Evolutionary conservation across 2,888 invertebrate species (phyloP), one percentile per base, ranked within the genome.

Genomic region (Drosophila phalerata): DNA sequence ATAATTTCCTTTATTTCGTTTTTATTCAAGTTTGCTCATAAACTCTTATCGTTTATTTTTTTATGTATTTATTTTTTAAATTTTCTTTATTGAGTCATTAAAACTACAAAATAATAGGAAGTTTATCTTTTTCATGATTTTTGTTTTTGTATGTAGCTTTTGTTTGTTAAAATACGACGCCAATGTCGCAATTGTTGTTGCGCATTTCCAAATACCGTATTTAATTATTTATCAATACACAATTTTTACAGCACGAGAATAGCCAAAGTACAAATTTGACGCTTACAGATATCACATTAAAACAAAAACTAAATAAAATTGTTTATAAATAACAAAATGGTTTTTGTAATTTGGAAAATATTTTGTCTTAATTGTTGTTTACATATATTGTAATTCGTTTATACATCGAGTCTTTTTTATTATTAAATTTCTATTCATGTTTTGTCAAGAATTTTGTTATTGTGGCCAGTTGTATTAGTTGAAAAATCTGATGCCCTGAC

Each of bases 71-170:
- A 64, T 70, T 49, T 67, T 66, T 38, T 63, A 65, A 25, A 43
- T 42, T 56, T 48, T 56, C 22, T 42, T 56, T 63, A 63, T 53
- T 73, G 67, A 73, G 69, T 72, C 69, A 71, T 70, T 84, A 81
- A 75, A 84, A 82, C 82, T 88, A 88, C 78, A 81, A 88, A 85
- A 85, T 85, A 85, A 81, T 86, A 85, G 85, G 88, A 85, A 85
- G 82, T 80, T 84, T 73, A 17, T 37, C 11, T 28, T 34, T 53
- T 78, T 85, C 58, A 66, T 72, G 56, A 51, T 65, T 55, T 71
- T 71, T 67, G 58, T 51, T 52, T 61, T 45, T 62, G 55, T 43
- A 48, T 62, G 55, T 43, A 43, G 55, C 55, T 52, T 61, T 69
- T 42, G 40, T 30, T 19, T 55, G 49, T 77, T 77, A 76, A 81